phyloP scores from a whole-genome alignment of 2,888 invertebrate species.

The Acleris cristana region DNA sequence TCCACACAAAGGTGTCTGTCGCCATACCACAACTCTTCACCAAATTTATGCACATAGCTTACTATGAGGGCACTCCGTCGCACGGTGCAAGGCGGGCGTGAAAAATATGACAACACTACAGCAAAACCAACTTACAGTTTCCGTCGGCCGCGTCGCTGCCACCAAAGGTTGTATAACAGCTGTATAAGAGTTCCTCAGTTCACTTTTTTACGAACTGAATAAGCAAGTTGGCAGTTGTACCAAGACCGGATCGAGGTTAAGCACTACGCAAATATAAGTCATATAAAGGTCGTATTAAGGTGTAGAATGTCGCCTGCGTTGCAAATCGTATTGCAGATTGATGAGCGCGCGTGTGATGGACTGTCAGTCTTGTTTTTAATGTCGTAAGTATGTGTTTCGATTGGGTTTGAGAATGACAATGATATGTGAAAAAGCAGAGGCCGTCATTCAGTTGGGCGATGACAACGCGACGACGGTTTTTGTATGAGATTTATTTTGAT shows the following conservation, averaged over 20 bases:
- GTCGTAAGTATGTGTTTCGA: conserved; percentile 15
- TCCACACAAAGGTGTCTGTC: conserved; percentile 47
- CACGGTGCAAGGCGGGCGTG: conserved; percentile 52
- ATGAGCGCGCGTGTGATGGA: conserved; percentile 5
- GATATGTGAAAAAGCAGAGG: conserved; percentile 23
- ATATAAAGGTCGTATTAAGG: conserved; percentile 26
- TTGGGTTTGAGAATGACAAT: conserved; percentile 9
- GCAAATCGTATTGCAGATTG: conserved; percentile 11
- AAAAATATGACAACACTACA: conserved; percentile 51
- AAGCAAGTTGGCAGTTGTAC: conserved; percentile 13
- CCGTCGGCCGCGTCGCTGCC: conserved; percentile 6
- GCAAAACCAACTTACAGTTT: conserved; percentile 21
- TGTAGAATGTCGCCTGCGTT: conserved; percentile 5
- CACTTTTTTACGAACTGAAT: conserved; percentile 17
- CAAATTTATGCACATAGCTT: conserved; percentile 79
- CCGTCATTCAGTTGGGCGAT: conserved; percentile 29
- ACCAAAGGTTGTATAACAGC: background rate
- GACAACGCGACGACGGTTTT: conserved; percentile 32
- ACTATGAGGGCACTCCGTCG: conserved; percentile 63
- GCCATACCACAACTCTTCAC: conserved; percentile 63
- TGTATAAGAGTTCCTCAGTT: conserved; percentile 1
- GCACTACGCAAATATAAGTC: conserved; percentile 32
- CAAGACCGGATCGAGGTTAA: conserved; percentile 21
- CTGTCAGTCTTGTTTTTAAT: conserved; percentile 7
- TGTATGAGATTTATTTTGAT: conserved; percentile 25